Evolutionary conservation across 1,140 invertebrate genomes (phyloP), one percentile per base, ranked within the genome.

Genomic region (Zaprionus ornatus): DNA sequence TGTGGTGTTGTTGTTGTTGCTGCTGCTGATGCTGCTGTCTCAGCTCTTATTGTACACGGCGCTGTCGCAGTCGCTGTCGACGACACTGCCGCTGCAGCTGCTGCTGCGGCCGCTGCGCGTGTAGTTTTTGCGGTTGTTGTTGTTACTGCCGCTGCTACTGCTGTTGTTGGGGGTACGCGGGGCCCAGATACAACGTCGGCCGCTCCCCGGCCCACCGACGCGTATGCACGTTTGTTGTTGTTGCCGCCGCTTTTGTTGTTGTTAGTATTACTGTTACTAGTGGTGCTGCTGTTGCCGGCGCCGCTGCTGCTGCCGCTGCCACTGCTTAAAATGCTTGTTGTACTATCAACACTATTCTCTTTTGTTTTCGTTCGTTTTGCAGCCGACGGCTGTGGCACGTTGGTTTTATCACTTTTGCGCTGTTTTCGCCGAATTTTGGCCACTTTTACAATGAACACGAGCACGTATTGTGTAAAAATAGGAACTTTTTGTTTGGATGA

Each of bases 341-440:
- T 87, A 71, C 84, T 88, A 76, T 90, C 84, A 90, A 88, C 85
- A 72, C 85, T 88, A 70, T 90, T 90, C 64, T 90, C 85, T 85
- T 90, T 90, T 90, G 85, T 90, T 90, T 90, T 90, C 67, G 85
- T 84, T 79, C 85, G 75, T 74, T 90, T 90, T 66, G 86, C 66
- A 57, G 86, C 66, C 57, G 66, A 77, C 72, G 81, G 72, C 69
- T 87, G 73, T 68, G 74, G 85, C 85, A 81, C 85, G 74, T 72
- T 90, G 65, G 61, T 76, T 84, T 90, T 90, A 78, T 90, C 86
- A 82, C 86, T 72, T 70, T 90, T 90, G 77, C 85, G 81, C 81
- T 90, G 85, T 90, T 90, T 90, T 90, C 85, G 86, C 74, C 86
- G 73, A 90, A 90, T 90, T 82, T 90, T 90, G 86, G 85, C 82